These are phyloP conservation scores for Azorinus chamasolen DNA, from an alignment of 2,888 invertebrate species.

Conservation along the genomic window DNA sequence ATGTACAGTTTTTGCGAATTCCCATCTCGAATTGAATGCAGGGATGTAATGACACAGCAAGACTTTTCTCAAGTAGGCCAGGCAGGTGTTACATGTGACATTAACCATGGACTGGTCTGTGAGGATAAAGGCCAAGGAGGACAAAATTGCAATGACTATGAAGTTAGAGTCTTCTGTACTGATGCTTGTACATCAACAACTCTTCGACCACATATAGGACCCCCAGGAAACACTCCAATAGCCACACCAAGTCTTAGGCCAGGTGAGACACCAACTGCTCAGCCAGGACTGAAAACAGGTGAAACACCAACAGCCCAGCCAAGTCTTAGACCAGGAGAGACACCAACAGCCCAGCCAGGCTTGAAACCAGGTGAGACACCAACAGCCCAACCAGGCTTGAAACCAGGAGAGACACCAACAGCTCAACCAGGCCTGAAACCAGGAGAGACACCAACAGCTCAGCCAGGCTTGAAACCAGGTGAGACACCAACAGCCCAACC, in stretches of 20 bases:
- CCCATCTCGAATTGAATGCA: constrained; percentile 90
- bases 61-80: constrained; percentile 91
- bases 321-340: constrained; percentile 16
- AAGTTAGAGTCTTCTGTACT: constrained; percentile 85
- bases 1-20: constrained; percentile 75
- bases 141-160: constrained; percentile 79
- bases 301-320: constrained; percentile 47
- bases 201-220: neutral
- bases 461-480: constrained; percentile 27
- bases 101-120: constrained; percentile 75
- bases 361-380: constrained; percentile 34
- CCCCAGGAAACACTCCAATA: too few relatives aligned
- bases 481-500: constrained; percentile 49
- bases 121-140: constrained; percentile 71
- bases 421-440: constrained; percentile 26
- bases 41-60: constrained; percentile 90
- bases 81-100: constrained; percentile 91
- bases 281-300: constrained; percentile 17
- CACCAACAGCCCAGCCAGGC: constrained; percentile 48
- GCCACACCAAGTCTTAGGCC: constrained; percentile 9
- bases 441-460: constrained; percentile 48
- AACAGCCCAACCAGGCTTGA: constrained; percentile 32
- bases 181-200: constrained; percentile 59
- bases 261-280: constrained; percentile 26
- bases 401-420: constrained; percentile 34